Percentiles rank a stretch among this genome's conserved stretches.
Conservation (phyloP, 2,113 vertebrate species). For the Pyxicephalus adspersus region DNA sequence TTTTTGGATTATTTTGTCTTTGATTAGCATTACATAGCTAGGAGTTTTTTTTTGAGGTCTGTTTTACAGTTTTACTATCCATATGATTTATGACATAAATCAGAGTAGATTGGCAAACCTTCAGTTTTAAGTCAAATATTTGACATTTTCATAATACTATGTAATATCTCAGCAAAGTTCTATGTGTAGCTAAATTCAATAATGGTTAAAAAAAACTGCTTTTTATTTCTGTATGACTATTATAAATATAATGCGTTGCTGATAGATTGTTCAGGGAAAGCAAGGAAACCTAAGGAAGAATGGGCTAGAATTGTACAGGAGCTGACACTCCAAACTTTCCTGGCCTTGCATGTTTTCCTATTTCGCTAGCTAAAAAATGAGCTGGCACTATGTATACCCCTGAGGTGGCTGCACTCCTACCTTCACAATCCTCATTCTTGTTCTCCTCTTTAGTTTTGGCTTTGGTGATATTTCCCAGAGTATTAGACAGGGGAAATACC, state of each 20-base stretch:
- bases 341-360: background rate
- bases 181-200: background rate
- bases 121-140: background rate
- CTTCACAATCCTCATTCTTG: conserved; percentile 11
- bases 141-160: background rate
- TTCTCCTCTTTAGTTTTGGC: conserved; percentile 28
- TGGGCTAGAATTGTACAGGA: background rate
- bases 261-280: conserved; percentile 8
- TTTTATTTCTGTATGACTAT: conserved; percentile 29
- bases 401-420: background rate
- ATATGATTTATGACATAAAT: background rate
- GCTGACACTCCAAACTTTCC: background rate
- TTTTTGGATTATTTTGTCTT: too few relatives aligned
- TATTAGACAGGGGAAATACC: conserved; percentile 4
- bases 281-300: background rate
- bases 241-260: conserved; percentile 8
- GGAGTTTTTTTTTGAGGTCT: background rate
- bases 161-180: background rate
- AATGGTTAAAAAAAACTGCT: background rate
- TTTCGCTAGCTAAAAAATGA: conserved; percentile 31
- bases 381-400: conserved; percentile 21
- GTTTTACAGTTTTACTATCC: background rate
- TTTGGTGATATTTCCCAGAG: background rate
- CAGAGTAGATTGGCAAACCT: background rate
- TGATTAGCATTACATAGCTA: too few relatives aligned